Percentiles rank a stretch among this genome's conserved stretches.
Conservation (phyloP, 2,113 vertebrate species). For the Chionodraco myersi region DNA sequence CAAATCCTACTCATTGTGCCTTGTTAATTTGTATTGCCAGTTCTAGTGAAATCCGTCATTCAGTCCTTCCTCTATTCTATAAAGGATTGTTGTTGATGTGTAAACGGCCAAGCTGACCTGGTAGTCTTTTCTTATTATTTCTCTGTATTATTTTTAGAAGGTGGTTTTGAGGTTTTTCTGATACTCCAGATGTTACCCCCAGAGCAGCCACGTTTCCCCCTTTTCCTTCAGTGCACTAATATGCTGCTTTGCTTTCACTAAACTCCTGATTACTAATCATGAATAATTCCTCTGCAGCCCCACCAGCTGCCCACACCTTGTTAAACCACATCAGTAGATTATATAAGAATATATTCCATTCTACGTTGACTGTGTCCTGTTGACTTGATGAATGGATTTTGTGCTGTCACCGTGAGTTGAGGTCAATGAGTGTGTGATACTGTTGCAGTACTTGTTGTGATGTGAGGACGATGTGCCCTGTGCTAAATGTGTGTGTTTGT, state of each 20-base stretch:
- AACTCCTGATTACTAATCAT: constrained; percentile 66
- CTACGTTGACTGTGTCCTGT: neutral
- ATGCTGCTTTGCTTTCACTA: constrained; percentile 70
- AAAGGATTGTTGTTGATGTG: too few relatives aligned
- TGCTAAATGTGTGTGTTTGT: constrained; percentile 34
- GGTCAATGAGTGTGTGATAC: neutral
- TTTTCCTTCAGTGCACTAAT: constrained; percentile 53
- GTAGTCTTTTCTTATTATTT: neutral
- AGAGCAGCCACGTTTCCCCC: constrained; percentile 7
- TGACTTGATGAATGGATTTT: neutral
- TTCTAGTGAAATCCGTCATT: too few relatives aligned
- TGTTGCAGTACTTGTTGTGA: neutral
- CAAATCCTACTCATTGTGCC: too few relatives aligned
- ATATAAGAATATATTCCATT: neutral
- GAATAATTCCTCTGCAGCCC: constrained; percentile 27
- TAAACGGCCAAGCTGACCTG: too few relatives aligned
- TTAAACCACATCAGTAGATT: neutral
- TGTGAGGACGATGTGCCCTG: neutral
- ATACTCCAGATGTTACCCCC: neutral
- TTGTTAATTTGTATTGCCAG: too few relatives aligned
- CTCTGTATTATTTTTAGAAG: constrained; percentile 33
- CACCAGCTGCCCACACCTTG: neutral
- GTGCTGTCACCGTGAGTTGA: neutral
- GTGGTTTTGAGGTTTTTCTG: constrained; percentile 4
- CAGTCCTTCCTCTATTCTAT: too few relatives aligned